A percentile compares a stretch with the other conserved stretches of the same genome.
Conservation (phyloP, 1,140 invertebrate species). For the Tenebrio molitor region DNA sequence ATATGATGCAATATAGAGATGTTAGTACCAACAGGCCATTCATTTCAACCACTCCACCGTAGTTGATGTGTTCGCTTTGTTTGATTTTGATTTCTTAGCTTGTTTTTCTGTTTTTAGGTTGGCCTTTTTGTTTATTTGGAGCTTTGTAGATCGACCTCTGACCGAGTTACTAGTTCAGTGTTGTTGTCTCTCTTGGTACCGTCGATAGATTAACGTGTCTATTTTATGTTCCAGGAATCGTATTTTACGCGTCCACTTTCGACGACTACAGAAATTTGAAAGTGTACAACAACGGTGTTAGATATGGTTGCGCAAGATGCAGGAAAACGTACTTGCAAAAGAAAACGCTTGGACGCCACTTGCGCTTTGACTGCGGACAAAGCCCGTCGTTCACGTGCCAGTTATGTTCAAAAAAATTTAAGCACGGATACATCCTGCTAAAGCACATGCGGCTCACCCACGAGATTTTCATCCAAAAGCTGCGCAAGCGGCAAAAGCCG, state of each 20-base stretch:
- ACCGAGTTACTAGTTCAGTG: constrained; percentile 27
- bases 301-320: constrained; percentile 73
- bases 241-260: constrained; percentile 54
- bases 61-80: constrained; percentile 17
- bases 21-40: background rate
- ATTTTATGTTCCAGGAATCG: constrained; percentile 48
- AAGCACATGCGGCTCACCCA: constrained; percentile 66
- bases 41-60: constrained; percentile 6
- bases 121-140: constrained; percentile 27
- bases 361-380: constrained; percentile 73
- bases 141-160: constrained; percentile 11
- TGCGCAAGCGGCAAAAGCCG: constrained; percentile 55
- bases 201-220: background rate
- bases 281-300: constrained; percentile 56
- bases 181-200: background rate
- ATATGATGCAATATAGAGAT: too few relatives aligned
- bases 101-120: constrained; percentile 36
- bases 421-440: constrained; percentile 68
- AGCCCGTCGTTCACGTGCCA: constrained; percentile 75
- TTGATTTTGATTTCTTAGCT: constrained; percentile 33
- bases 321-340: constrained; percentile 73
- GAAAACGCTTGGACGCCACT: constrained; percentile 68
- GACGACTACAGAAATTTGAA: constrained; percentile 60
- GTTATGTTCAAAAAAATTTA: constrained; percentile 69
- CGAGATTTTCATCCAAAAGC: constrained; percentile 60